Percentiles rank a stretch among this genome's conserved stretches.
These are phyloP conservation scores for Notospermus geniculatus DNA, from an alignment of 1,140 invertebrate genomes.

Conservation along the genomic window DNA sequence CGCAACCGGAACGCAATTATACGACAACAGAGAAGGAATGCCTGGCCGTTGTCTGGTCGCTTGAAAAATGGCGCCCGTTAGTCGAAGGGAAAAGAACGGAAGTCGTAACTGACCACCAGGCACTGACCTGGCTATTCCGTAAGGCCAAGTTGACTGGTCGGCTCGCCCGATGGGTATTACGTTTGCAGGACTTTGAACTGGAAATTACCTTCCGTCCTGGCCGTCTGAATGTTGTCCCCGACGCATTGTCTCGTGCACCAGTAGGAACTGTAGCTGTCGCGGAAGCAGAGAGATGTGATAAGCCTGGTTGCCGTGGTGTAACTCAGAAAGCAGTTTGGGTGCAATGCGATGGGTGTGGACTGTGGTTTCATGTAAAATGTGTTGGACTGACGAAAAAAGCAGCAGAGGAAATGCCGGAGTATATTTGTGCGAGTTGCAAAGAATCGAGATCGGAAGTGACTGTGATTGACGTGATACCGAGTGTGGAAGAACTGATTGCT, in stretches of 20 bases:
- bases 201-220: neutral
- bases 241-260: neutral
- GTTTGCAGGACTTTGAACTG: neutral
- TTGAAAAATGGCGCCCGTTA: neutral
- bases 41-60: too few species aligned
- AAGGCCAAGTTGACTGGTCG: neutral
- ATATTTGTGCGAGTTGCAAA: neutral
- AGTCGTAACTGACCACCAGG: neutral
- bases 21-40: too few species aligned
- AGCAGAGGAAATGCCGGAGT: neutral
- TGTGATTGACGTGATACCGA: too few species aligned
- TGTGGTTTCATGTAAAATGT: neutral
- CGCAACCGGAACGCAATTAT: too few species aligned
- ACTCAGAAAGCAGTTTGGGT: too few species aligned
- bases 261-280: neutral
- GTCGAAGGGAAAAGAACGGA: neutral
- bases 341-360: neutral
- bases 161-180: neutral
- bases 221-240: neutral
- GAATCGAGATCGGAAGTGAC: too few species aligned
- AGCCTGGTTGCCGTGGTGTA: neutral
- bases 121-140: neutral
- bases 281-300: neutral
- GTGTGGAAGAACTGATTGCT: too few species aligned
- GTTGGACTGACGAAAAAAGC: neutral